Base-by-base conservation (phyloP, 1,140 invertebrate species). In the Cheumatopsyche charites region DNA sequence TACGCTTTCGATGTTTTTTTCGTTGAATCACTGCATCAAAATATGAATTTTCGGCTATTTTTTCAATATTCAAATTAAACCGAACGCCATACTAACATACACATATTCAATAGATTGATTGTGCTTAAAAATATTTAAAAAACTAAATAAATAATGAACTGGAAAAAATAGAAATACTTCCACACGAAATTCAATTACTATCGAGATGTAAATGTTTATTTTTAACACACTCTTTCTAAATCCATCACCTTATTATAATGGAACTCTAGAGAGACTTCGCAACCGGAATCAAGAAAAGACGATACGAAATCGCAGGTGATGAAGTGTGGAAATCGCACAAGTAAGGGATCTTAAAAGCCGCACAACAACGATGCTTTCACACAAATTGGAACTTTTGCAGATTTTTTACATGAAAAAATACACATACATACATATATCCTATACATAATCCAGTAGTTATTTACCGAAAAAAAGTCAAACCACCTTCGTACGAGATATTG, bases 391-490 rank as follows among this genome's bases (percentile, higher is more conserved):
- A 52, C 5, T 52, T 15, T 52, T 17, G 0, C 15, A 62, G 7
- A 62, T 29, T 62, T 29, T 62, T 3, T 12, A 62, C 26, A 5
- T 26, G n/a, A n/a, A 62, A 12, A 62, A n/a, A 62, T 62, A 62
- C 29, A 36, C 23, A 26, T 29, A 36, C 23, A 62, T 6, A 29
- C 25, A 61, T 61, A 25, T 61, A 61, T 61, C 5, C n/a, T 61
- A 61, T 61, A 25, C 25, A 25, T 61, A 61, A 6, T 6, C 25
- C 5, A 21, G 25, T 61, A 61, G 19, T 21, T 61, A 36, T 36
- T 36, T 9, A 9, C 29, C 9, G 3, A 36, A 36, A 36, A 36
- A 36, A 36, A 36, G 45, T n/a, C n/a, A n/a, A n/a, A n/a, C 29
- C 29, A 3, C 9, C 3, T 36, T 36, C 29, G 9, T 36, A 4